These are phyloP conservation scores for Cosmorhoe ocellata DNA, from an alignment of 2,888 invertebrate genomes.

Conservation along the genomic window DNA sequence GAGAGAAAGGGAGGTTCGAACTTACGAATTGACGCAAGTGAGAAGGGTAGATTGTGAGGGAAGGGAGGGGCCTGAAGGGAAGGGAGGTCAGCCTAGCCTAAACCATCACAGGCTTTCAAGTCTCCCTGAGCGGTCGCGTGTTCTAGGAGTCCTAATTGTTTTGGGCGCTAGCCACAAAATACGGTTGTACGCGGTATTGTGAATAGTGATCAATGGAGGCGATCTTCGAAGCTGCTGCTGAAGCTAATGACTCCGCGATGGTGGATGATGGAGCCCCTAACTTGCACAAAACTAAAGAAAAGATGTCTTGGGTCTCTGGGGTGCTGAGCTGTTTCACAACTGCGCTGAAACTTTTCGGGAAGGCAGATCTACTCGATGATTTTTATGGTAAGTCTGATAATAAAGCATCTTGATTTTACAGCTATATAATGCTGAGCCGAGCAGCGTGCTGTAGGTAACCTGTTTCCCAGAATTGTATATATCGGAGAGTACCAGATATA, in stretches of 20 bases:
- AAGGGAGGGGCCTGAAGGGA: no score
- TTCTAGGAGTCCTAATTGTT: no score
- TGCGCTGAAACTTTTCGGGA: slow-evolving; percentile 9
- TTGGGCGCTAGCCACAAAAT: no score
- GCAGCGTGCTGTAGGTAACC: not conserved
- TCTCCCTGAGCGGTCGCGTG: no score
- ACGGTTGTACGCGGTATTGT: not conserved
- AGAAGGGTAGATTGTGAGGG: no score
- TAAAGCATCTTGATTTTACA: not conserved
- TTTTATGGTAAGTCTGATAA: slow-evolving; percentile 9
- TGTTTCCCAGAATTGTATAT: no score
- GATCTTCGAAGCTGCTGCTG: slow-evolving; percentile 2
- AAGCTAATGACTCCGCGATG: no score
- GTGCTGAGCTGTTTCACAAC: slow-evolving; percentile 17
- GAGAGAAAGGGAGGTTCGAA: no score
- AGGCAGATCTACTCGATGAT: slow-evolving; percentile 3
- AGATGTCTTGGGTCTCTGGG: slow-evolving; percentile 10
- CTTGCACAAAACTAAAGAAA: not conserved
- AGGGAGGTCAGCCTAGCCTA: no score
- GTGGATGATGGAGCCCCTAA: not conserved
- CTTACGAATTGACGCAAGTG: no score
- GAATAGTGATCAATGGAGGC: not conserved
- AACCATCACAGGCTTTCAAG: no score
- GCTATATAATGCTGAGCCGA: not conserved
- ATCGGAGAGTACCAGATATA: no score